Evolutionary conservation across 1,140 invertebrate species (phyloP).

Genomic region (Halyomorpha halys): DNA sequence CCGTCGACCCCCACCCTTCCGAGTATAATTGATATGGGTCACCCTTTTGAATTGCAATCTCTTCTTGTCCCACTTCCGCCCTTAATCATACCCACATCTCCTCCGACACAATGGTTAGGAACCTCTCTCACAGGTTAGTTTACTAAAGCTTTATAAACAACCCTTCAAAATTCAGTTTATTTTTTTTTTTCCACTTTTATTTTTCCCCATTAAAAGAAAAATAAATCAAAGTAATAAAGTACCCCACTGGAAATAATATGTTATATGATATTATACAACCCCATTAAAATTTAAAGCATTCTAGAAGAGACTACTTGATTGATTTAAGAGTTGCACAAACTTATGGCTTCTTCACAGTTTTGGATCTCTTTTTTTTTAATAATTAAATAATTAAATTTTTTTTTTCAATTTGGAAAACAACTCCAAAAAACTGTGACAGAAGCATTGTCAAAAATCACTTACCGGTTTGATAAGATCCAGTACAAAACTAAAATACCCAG

Average conservation of each 20-base stretch:
- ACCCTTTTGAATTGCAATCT: slow-evolving; percentile 4
- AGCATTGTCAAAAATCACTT: slow-evolving; percentile 10
- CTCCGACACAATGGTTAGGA: background rate
- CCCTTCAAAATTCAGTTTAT: too few relatives aligned
- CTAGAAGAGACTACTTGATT: too few relatives aligned
- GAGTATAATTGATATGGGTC: slow-evolving; percentile 15
- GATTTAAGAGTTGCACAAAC: slow-evolving; percentile 1
- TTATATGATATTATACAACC: too few relatives aligned
- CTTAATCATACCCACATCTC: too few relatives aligned
- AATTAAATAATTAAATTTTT: too few relatives aligned
- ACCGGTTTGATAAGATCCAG: slow-evolving; percentile 2
- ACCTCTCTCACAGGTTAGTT: background rate
- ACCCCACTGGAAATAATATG: too few relatives aligned
- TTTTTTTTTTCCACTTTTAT: too few relatives aligned
- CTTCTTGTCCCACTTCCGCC: slow-evolving; percentile 10
- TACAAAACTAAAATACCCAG: slow-evolving; percentile 28
- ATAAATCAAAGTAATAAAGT: too few relatives aligned
- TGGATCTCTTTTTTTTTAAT: too few relatives aligned
- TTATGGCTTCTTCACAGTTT: background rate
- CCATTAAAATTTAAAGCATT: too few relatives aligned
- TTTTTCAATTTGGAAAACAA: background rate
- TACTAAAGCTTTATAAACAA: too few relatives aligned
- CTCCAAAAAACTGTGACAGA: background rate
- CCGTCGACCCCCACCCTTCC: background rate
- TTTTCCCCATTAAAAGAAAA: too few relatives aligned